Evolutionary conservation across 2,797 vertebrate genomes (phyloP), one percentile per base, ranked within the genome.

Genomic region (Tympanoctomys barrerae): DNA sequence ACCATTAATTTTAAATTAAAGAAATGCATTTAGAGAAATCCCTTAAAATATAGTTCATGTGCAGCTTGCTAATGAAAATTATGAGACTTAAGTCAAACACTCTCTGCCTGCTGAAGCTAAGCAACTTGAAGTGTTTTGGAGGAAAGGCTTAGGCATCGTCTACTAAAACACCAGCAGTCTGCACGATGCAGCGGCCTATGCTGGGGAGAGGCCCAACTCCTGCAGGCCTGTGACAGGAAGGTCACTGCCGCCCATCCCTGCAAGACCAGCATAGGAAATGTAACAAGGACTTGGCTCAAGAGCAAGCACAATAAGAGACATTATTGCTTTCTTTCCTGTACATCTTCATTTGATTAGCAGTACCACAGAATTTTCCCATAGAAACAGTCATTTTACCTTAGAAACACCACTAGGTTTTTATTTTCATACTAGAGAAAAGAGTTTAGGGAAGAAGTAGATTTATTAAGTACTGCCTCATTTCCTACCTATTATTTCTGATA

Each of bases 1-100:
- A n/a, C 14, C 36, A 59, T 33, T 79, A 79, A 33, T 93, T 85
- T 24, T 91, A 78, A 96, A 68, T 19, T 70, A 92, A 92, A 90
- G 22, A 89, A 86, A 89, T 78, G 0, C 5, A 64, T 91, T 81
- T 92, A 86, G 64, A 84, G 26, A 79, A 92, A 33, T 39, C 70
- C 64, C n/a, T 80, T 68, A 71, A 89, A 91, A 71, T 81, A 46
- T 81, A 80, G 14, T 26, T 79, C 18, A 39, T 24, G 19, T 61
- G 12, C 0, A 54, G 1, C 36, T 52, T 90, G 31, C 39, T 59
- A 64, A 61, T 81, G 33, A 95, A 86, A 94, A 95, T 71, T 19
- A 66, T 68, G 42, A 93, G 22, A 1, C 3, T 46, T 13, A 36
- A 94, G 5, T 5, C 39, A 75, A 73, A 57, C 68, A 59, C 1